Conservation (phyloP, 2,113 vertebrate genomes). For the Pheucticus melanocephalus region DNA sequence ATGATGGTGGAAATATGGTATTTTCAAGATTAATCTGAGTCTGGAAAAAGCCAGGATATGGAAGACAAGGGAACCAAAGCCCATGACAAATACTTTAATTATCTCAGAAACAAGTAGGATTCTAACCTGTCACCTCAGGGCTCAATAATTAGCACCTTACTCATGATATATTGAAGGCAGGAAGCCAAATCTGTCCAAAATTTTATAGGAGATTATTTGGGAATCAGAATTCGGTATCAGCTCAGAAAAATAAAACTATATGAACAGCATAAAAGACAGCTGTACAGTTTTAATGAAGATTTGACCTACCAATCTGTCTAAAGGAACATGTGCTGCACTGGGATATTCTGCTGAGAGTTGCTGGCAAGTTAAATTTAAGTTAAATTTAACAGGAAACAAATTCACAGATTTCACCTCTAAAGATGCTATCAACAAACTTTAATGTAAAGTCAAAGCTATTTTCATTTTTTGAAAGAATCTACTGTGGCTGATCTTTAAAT, state of each 20-base stretch:
- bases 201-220: neutral
- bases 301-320: neutral
- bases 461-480: neutral
- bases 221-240: neutral
- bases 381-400: constrained; percentile 4
- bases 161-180: neutral
- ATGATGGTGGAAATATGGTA: neutral
- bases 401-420: neutral
- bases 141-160: neutral
- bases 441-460: neutral
- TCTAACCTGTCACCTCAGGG: neutral
- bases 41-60: neutral
- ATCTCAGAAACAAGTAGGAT: neutral
- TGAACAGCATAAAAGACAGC: constrained; percentile 7
- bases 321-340: neutral
- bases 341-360: neutral
- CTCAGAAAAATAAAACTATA: neutral
- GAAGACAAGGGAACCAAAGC: neutral
- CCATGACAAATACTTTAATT: neutral
- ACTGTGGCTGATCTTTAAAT: neutral
- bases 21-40: neutral
- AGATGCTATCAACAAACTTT: neutral
- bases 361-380: neutral
- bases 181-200: neutral
- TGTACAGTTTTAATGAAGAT: neutral